Conservation (phyloP, 2,797 vertebrate species). For the Microctenopoma steveboyesi region DNA sequence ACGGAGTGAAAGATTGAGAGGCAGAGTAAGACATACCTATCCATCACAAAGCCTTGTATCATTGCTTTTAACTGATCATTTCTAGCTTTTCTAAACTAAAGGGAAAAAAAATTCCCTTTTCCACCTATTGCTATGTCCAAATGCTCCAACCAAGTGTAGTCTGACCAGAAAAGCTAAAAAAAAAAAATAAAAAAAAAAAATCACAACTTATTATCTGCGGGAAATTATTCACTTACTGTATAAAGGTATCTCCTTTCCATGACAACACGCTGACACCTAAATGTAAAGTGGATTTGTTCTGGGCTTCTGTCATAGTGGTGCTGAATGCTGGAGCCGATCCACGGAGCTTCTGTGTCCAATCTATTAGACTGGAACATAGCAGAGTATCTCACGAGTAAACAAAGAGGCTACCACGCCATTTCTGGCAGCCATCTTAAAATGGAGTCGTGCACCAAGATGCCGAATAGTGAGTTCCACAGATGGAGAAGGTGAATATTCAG, state of each 20-base stretch:
- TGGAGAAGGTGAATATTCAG: constrained; percentile 24
- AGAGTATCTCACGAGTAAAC: constrained; percentile 66
- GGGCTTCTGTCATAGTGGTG: constrained; percentile 70
- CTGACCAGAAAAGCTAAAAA: constrained; percentile 50
- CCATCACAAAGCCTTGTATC: constrained; percentile 76
- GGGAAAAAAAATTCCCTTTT: constrained; percentile 2
- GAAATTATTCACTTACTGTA: constrained; percentile 74
- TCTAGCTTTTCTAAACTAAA: constrained; percentile 68
- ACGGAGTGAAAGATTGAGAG: constrained; percentile 64
- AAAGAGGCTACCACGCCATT: constrained; percentile 68
- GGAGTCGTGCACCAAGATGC: constrained; percentile 32
- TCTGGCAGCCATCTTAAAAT: constrained; percentile 77
- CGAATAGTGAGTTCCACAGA: constrained; percentile 29
- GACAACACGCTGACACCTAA: constrained; percentile 74
- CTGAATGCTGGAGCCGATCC: constrained; percentile 61
- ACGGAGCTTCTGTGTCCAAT: constrained; percentile 73
- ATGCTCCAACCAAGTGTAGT: constrained; percentile 54
- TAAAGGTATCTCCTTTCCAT: constrained; percentile 72
- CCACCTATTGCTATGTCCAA: constrained; percentile 40
- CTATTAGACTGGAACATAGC: constrained; percentile 71
- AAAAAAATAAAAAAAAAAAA: constrained; percentile 47
- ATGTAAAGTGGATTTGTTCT: constrained; percentile 77
- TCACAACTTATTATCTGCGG: constrained; percentile 51
- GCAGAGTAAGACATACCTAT: constrained; percentile 74
- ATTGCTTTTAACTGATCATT: constrained; percentile 79